Percentiles rank a stretch among this genome's conserved stretches.
Evolutionary conservation across 35 echinoderm and acorn worm genomes (phyloP).

Genomic region (Strongylocentrotus purpuratus): DNA sequence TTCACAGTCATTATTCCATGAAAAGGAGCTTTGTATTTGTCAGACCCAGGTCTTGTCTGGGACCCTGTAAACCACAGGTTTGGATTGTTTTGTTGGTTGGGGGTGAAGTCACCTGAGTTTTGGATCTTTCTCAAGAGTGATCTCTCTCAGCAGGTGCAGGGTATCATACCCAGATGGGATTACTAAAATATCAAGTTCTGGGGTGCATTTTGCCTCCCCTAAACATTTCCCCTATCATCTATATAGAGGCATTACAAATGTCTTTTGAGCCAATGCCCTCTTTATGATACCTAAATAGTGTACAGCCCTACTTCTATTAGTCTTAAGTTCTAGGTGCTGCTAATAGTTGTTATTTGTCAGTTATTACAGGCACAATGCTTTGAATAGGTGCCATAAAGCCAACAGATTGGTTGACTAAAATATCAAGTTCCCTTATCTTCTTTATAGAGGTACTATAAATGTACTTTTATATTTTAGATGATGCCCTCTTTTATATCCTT

Average conservation of each 20-base stretch:
- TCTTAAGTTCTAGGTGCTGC: no score
- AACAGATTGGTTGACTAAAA: not conserved
- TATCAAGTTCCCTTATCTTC: not conserved
- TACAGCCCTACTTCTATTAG: no score
- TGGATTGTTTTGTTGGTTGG: not conserved
- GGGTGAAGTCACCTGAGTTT: not conserved
- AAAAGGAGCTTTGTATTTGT: constrained; percentile 7
- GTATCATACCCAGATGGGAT: not conserved
- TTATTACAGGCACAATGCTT: no score
- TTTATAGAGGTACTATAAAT: no score
- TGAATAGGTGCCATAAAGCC: no score
- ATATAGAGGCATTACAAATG: no score
- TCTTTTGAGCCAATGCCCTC: no score
- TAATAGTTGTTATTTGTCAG: no score
- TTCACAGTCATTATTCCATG: not conserved
- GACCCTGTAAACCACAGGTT: not conserved
- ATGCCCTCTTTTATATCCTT: not conserved
- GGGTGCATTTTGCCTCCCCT: no score
- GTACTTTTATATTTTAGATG: no score
- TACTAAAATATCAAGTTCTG: not conserved
- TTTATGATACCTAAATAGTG: no score
- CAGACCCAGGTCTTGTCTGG: not conserved
- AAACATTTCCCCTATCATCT: no score
- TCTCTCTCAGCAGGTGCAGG: not conserved
- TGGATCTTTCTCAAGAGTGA: not conserved